Conservation (phyloP, 1,140 invertebrate genomes). For the Homalodisca vitripennis region DNA sequence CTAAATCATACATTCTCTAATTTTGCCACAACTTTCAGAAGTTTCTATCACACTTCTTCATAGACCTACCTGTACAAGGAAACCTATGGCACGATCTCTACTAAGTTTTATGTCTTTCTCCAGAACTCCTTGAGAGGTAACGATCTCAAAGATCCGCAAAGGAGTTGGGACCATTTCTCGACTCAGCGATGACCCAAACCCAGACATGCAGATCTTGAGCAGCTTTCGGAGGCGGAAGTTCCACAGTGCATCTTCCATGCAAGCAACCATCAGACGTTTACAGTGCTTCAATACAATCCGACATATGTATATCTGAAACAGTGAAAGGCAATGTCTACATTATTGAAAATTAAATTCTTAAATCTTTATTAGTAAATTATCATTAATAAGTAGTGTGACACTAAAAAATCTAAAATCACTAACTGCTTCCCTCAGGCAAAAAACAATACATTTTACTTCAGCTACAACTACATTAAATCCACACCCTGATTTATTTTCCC, state of each 20-base stretch:
- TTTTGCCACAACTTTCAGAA: too few relatives aligned
- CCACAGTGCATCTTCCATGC: constrained; percentile 46
- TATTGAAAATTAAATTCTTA: too few relatives aligned
- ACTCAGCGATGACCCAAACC: constrained; percentile 46
- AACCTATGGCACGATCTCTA: constrained; percentile 46
- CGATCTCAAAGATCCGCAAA: constrained; percentile 74
- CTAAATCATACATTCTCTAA: too few relatives aligned
- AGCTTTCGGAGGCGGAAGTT: constrained; percentile 61
- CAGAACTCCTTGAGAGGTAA: constrained; percentile 59
- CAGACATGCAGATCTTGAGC: constrained; percentile 55
- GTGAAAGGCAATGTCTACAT: constrained; percentile 29
- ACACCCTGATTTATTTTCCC: too few relatives aligned
- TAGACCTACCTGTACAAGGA: constrained; percentile 40
- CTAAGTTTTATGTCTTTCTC: constrained; percentile 48
- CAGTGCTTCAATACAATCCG: constrained; percentile 58
- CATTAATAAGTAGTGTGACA: too few relatives aligned
- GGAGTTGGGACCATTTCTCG: constrained; percentile 67
- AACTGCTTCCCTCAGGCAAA: too few relatives aligned
- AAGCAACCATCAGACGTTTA: constrained; percentile 39
- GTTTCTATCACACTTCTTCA: too few relatives aligned
- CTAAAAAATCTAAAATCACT: too few relatives aligned
- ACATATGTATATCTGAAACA: constrained; percentile 56
- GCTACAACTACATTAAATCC: too few relatives aligned
- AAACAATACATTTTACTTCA: too few relatives aligned
- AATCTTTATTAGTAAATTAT: too few relatives aligned